Conservation (phyloP, 2,888 invertebrate species). For the Clanis bilineata region DNA sequence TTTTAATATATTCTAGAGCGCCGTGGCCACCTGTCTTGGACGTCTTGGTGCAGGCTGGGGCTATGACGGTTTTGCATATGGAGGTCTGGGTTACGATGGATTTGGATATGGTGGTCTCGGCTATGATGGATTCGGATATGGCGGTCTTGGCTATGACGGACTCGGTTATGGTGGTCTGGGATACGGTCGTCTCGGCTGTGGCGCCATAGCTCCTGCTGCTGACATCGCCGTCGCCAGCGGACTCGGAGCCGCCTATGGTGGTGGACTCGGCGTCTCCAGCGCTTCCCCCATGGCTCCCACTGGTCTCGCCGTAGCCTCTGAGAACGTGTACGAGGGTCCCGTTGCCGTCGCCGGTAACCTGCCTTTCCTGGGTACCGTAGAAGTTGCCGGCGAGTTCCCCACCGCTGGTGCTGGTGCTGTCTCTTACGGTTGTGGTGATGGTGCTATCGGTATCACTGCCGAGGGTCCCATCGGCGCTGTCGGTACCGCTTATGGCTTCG, state of each 20-base stretch:
- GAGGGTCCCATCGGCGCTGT: background rate
- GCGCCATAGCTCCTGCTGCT: background rate
- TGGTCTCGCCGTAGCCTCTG: slow-evolving; percentile 14
- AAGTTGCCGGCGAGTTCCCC: slow-evolving; percentile 24
- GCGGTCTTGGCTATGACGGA: background rate
- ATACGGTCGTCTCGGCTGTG: background rate
- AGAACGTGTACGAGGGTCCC: slow-evolving; percentile 27
- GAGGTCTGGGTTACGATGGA: background rate
- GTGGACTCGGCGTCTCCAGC: slow-evolving; percentile 18
- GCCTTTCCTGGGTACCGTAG: slow-evolving; percentile 25
- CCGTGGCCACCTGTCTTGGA: background rate
- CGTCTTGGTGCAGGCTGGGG: background rate
- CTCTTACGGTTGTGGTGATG: slow-evolving; percentile 19
- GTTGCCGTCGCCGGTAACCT: slow-evolving; percentile 39
- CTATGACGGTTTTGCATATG: background rate
- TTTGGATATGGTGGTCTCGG: background rate
- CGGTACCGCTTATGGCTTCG: background rate
- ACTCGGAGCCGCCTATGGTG: slow-evolving; percentile 8
- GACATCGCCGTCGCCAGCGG: no score
- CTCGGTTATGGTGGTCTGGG: background rate
- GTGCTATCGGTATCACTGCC: slow-evolving; percentile 1
- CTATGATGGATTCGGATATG: slow-evolving; percentile 15
- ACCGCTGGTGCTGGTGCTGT: slow-evolving; percentile 39
- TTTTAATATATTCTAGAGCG: background rate
- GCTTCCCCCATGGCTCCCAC: slow-evolving; percentile 21